Evolutionary conservation across 1,140 invertebrate genomes (phyloP).

Genomic region (Trichomalopsis sarcophagae): DNA sequence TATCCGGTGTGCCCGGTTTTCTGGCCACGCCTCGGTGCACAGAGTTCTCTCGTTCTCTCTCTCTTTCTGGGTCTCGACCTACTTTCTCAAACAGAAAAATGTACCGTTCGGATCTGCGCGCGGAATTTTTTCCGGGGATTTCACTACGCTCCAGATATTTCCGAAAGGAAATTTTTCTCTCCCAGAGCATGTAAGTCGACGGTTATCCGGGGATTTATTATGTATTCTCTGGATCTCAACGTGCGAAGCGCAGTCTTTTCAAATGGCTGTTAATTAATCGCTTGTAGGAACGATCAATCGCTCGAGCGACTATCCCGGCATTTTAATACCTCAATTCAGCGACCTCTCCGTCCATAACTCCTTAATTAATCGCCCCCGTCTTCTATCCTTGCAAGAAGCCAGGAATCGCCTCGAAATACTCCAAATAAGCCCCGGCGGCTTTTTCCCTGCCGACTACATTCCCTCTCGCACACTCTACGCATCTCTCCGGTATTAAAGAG

Average conservation of each 20-base stretch:
- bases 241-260: no score
- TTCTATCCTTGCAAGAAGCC: no score
- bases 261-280: no score
- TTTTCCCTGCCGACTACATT: neutral
- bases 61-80: neutral
- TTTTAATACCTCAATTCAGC: no score
- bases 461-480: neutral
- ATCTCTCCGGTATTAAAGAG: neutral
- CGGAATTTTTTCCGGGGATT: neutral
- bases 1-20: neutral
- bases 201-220: no score
- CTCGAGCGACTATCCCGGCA: no score
- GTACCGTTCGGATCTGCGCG: neutral
- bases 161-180: neutral
- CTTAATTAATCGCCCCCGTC: no score
- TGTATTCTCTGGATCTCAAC: no score
- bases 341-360: no score
- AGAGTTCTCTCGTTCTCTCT: neutral
- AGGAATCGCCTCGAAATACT: slow-evolving; percentile 29
- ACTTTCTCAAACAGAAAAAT: neutral
- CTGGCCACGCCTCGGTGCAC: neutral
- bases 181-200: no score
- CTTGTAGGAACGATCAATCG: no score
- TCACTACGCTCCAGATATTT: neutral
- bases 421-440: neutral